Conservation (phyloP, 2,797 vertebrate genomes). For the Cirrhinus molitorella region DNA sequence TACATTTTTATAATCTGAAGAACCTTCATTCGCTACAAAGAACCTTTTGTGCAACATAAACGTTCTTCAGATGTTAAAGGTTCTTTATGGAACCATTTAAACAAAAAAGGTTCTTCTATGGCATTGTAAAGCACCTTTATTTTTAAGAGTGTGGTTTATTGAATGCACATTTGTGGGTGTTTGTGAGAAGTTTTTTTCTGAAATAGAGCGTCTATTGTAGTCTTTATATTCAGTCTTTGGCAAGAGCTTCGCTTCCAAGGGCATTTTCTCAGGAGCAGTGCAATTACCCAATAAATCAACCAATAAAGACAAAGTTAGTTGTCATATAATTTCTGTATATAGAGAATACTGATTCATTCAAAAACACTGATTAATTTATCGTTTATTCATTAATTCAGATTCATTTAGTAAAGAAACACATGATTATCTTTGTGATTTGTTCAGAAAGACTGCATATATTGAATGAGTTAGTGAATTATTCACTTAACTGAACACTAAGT, state of each 20-base stretch:
- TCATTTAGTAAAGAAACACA: neutral
- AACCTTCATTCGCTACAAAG: no score
- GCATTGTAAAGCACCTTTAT: no score
- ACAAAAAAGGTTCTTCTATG: no score
- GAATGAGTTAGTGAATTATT: neutral
- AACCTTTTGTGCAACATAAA: no score
- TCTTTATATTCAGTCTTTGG: neutral
- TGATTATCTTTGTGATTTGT: neutral
- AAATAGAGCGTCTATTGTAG: neutral
- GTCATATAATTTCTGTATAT: conserved; percentile 67
- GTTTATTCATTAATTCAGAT: no score
- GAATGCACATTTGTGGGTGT: neutral
- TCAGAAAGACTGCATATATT: neutral
- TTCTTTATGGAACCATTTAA: no score
- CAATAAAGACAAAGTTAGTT: conserved; percentile 89
- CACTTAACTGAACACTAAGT: no score
- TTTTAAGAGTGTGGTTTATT: no score
- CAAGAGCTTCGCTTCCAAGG: conserved; percentile 66
- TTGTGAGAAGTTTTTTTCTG: neutral
- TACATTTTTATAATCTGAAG: no score
- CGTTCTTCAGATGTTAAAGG: no score
- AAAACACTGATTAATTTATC: neutral
- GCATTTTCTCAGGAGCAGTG: conserved; percentile 83
- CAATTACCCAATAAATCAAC: conserved; percentile 88
- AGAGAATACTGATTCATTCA: neutral